phyloP scores from a whole-genome alignment of 2,113 vertebrate genomes.

The Heterochromis multidens region DNA sequence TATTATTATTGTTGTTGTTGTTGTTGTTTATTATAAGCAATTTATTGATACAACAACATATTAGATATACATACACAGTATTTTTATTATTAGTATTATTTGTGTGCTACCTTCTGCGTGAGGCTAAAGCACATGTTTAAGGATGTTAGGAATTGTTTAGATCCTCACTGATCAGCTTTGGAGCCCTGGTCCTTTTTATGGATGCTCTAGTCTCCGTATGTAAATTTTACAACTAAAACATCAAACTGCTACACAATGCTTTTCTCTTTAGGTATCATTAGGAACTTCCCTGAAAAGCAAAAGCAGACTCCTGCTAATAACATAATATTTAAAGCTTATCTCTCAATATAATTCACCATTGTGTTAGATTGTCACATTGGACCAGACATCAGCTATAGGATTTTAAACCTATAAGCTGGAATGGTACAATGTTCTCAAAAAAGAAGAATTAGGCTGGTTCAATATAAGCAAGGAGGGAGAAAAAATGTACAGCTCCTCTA shows the following conservation, averaged over 20 bases:
- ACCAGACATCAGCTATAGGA: conserved; percentile 1
- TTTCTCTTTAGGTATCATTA: background rate
- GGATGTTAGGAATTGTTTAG: background rate
- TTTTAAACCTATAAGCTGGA: conserved; percentile 27
- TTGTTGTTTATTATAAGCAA: background rate
- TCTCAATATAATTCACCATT: conserved; percentile 23
- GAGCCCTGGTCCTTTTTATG: no score
- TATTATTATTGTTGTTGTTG: no score
- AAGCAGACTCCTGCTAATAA: background rate
- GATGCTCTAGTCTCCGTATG: background rate
- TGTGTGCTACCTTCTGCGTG: background rate
- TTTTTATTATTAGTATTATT: background rate
- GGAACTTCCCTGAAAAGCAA: background rate
- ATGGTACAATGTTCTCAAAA: conserved; percentile 6
- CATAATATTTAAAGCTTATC: conserved; percentile 25
- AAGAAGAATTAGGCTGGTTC: background rate
- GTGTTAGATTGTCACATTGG: background rate
- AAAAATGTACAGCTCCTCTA: background rate
- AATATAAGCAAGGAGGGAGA: background rate
- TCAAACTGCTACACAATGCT: background rate
- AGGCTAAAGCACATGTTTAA: background rate
- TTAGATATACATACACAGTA: no score
- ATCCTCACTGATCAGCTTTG: background rate
- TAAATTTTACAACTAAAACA: background rate
- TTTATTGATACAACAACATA: background rate